These are phyloP conservation scores for Hoplodrina blanda DNA, from an alignment of 2,888 invertebrate genomes.

Conservation along the genomic window DNA sequence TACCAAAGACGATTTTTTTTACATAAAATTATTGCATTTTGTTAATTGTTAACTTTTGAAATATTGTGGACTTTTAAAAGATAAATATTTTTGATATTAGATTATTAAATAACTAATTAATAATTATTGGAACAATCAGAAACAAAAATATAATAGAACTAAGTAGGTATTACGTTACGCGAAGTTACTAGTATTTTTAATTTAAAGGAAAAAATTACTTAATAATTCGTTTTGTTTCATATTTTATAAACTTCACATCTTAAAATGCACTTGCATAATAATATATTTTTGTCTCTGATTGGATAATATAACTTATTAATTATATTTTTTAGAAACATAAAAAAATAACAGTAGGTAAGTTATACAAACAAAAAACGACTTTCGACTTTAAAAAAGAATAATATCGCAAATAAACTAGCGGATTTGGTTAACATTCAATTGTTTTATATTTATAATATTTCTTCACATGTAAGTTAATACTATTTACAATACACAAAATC, in stretches of 20 bases:
- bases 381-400: slow-evolving; percentile 30
- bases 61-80: slow-evolving; percentile 12
- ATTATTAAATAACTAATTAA: not conserved
- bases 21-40: not conserved
- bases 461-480: slow-evolving; percentile 62
- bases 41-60: not conserved
- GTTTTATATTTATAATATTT: slow-evolving; percentile 48
- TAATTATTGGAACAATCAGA: slow-evolving; percentile 27
- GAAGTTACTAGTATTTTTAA: not conserved
- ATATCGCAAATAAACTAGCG: slow-evolving; percentile 52
- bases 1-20: not conserved
- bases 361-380: slow-evolving; percentile 4
- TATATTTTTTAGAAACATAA: not conserved
- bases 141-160: not conserved
- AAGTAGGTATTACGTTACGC: not conserved
- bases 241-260: slow-evolving; percentile 8
- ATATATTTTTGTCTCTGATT: slow-evolving; percentile 25
- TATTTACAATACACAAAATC: slow-evolving; percentile 69
- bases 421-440: slow-evolving; percentile 57
- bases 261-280: not conserved
- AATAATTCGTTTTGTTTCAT: slow-evolving; percentile 27
- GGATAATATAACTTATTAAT: not conserved
- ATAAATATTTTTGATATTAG: not conserved
- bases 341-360: slow-evolving; percentile 5
- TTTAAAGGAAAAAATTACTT: not conserved